A percentile compares a stretch with the other conserved stretches of the same genome.
Conservation (phyloP, 2,113 vertebrate species). For the Dunckerocampus dactyliophorus region DNA sequence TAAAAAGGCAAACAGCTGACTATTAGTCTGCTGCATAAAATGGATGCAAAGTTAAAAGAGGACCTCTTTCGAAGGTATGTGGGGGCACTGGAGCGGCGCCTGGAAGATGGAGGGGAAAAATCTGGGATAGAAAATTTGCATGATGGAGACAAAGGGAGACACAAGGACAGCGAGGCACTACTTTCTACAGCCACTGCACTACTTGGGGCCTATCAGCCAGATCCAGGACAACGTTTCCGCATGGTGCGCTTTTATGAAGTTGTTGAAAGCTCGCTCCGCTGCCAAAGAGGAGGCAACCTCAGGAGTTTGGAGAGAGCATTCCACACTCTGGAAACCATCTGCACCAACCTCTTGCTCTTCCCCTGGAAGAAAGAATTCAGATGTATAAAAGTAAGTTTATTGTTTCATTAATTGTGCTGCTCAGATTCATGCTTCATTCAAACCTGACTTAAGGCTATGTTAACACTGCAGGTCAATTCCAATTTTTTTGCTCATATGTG, state of each 20-base stretch:
- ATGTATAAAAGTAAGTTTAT: constrained; percentile 86
- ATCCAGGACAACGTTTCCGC: constrained; percentile 88
- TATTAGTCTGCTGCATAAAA: constrained; percentile 67
- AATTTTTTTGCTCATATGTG: too few relatives aligned
- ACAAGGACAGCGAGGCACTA: constrained; percentile 76
- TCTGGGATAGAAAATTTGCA: constrained; percentile 51
- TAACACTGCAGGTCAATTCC: too few relatives aligned
- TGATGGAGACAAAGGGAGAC: constrained; percentile 68
- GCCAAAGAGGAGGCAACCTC: constrained; percentile 82
- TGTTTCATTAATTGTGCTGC: background rate
- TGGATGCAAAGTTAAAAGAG: constrained; percentile 97
- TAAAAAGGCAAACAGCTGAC: constrained; percentile 55
- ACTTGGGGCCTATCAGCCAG: constrained; percentile 87
- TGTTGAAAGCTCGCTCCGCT: constrained; percentile 84
- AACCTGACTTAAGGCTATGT: background rate
- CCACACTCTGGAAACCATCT: constrained; percentile 84
- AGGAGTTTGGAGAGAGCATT: constrained; percentile 84
- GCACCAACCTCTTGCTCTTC: constrained; percentile 91
- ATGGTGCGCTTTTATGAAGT: constrained; percentile 92
- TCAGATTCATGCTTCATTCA: background rate
- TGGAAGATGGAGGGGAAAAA: constrained; percentile 73
- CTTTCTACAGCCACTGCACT: constrained; percentile 87
- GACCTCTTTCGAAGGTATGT: constrained; percentile 95
- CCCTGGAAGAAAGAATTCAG: constrained; percentile 99
- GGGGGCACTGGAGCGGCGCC: constrained; percentile 85